Conservation (phyloP, 1,140 invertebrate species). For the Sitobion miscanthi region DNA sequence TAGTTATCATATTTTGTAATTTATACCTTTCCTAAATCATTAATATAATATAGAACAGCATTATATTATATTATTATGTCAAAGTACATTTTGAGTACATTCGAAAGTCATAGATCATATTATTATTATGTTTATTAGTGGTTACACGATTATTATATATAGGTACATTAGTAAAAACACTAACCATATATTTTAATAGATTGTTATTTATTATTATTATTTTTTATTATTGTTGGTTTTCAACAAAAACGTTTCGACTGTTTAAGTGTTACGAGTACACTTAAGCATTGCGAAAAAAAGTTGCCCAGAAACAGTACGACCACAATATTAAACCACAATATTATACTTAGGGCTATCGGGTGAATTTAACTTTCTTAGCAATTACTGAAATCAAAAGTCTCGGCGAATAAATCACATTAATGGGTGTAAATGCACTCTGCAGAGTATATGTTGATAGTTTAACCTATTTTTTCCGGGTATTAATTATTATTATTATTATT, state of each 20-base stretch:
- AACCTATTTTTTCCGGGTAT: not conserved
- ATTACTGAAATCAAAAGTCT: conserved; percentile 1
- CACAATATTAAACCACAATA: not conserved
- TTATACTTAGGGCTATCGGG: not conserved
- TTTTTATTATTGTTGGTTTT: not conserved
- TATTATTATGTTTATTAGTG: not conserved
- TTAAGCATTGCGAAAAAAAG: not conserved
- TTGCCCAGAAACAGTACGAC: not conserved
- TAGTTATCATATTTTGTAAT: not conserved
- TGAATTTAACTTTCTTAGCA: not conserved
- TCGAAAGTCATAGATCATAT: not conserved
- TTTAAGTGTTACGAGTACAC: not conserved
- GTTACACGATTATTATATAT: not conserved
- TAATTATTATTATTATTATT: not conserved
- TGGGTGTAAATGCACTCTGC: not conserved
- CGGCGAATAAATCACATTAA: not conserved
- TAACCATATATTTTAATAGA: not conserved
- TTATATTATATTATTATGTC: not conserved
- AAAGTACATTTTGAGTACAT: not conserved
- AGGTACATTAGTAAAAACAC: not conserved
- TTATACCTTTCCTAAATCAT: not conserved
- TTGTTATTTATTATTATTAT: not conserved
- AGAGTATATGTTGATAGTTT: not conserved
- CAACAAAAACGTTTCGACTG: not conserved
- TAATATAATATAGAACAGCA: not conserved